Percentiles rank a stretch among this genome's conserved stretches.
These are phyloP conservation scores for Macaria liturata DNA, from an alignment of 2,888 invertebrate species.

Conservation along the genomic window DNA sequence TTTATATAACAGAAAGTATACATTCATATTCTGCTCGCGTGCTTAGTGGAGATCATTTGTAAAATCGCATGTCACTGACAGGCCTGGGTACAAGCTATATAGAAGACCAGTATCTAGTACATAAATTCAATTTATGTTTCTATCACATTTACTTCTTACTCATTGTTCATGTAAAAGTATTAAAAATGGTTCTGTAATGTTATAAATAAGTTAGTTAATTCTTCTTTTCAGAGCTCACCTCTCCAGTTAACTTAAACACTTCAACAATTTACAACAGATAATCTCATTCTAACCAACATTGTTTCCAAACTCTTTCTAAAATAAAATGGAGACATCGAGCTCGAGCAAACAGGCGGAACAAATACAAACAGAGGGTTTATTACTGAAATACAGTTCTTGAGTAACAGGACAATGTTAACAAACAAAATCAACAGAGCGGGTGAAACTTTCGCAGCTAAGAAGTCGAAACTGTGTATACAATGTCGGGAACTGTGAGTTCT, in stretches of 20 bases:
- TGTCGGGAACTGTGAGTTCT: constrained; percentile 66
- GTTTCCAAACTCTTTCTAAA: constrained; percentile 20
- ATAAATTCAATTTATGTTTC: too few species aligned
- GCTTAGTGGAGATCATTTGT: constrained; percentile 4
- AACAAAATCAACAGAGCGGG: constrained; percentile 72
- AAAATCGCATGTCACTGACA: background rate
- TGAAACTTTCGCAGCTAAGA: constrained; percentile 73
- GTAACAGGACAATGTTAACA: constrained; percentile 66
- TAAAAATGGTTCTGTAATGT: too few species aligned
- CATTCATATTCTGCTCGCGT: constrained; percentile 47
- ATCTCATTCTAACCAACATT: too few species aligned
- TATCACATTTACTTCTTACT: too few species aligned
- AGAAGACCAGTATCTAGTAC: too few species aligned
- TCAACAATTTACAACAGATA: too few species aligned
- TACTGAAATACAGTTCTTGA: constrained; percentile 48
- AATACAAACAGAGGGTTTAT: constrained; percentile 43
- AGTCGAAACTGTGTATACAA: constrained; percentile 73
- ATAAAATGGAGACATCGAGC: constrained; percentile 31
- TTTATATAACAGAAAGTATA: constrained; percentile 62
- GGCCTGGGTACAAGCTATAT: background rate
- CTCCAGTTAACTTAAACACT: too few species aligned
- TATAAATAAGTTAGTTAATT: too few species aligned
- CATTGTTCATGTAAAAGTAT: too few species aligned
- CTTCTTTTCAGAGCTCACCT: too few species aligned
- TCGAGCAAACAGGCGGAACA: constrained; percentile 36